Conservation (phyloP, 2,797 vertebrate genomes). For the Semaprochilodus insignis region DNA sequence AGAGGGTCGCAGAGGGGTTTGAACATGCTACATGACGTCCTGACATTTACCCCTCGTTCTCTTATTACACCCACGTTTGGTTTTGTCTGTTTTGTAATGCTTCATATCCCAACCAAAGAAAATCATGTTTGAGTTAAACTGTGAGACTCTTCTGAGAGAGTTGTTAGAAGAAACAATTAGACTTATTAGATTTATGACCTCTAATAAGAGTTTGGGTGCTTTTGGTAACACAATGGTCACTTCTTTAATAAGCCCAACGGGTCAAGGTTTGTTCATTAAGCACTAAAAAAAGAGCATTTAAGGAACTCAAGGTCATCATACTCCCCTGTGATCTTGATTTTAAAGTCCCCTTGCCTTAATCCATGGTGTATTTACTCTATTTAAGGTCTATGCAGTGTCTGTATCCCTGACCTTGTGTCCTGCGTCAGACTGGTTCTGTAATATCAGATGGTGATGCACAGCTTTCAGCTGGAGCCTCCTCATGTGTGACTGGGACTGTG, state of each 20-base stretch:
- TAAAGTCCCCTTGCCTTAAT: constrained; percentile 48
- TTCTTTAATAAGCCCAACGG: background rate
- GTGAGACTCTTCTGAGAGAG: constrained; percentile 3
- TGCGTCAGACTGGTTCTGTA: constrained; percentile 77
- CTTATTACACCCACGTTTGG: constrained; percentile 11
- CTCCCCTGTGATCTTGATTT: background rate
- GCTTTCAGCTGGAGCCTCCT: constrained; percentile 68
- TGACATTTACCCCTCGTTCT: constrained; percentile 14
- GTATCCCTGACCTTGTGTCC: constrained; percentile 64
- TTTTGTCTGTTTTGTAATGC: constrained; percentile 33
- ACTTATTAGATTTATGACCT: background rate
- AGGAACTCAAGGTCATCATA: background rate
- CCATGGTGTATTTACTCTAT: constrained; percentile 36
- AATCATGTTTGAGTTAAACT: constrained; percentile 31
- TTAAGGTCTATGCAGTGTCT: constrained; percentile 35
- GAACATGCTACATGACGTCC: background rate
- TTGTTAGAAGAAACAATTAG: background rate
- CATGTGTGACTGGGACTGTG: constrained; percentile 74
- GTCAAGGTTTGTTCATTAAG: background rate
- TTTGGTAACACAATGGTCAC: background rate
- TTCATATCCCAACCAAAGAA: constrained; percentile 51
- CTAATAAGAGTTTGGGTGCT: constrained; percentile 8
- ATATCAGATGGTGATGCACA: constrained; percentile 39
- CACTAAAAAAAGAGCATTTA: constrained; percentile 7
- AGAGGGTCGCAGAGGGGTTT: constrained; percentile 27